Evolutionary conservation across 92 coral and sea anemone genomes (phyloP).

Genomic region (Nematostella vectensis): DNA sequence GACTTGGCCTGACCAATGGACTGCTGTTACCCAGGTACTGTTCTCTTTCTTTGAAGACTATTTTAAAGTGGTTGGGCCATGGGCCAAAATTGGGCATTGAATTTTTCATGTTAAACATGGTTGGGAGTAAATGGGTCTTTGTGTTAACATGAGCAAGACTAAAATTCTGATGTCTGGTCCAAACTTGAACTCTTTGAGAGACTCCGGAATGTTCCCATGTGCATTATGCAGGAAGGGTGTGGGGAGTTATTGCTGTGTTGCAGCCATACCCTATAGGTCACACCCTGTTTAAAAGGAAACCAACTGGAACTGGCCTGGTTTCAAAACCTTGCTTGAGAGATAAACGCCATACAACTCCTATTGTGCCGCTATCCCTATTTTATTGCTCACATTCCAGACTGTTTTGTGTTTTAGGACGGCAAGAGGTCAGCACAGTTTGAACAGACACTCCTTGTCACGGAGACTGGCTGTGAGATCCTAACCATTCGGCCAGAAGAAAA

Average conservation of each 20-base stretch:
- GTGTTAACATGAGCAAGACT: not conserved
- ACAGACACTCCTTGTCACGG: slow-evolving; percentile 90
- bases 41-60: no score
- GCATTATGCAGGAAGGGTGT: not conserved
- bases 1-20: slow-evolving; percentile 97
- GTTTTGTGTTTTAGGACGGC: slow-evolving; percentile 57
- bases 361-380: no score
- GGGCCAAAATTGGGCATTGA: no score
- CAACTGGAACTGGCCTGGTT: no score
- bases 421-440: slow-evolving; percentile 96
- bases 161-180: not conserved
- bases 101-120: no score
- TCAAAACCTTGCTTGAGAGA: no score
- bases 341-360: no score
- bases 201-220: no score
- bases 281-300: no score
- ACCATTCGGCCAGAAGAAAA: slow-evolving; percentile 72
- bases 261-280: no score
- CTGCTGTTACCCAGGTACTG: slow-evolving; percentile 93
- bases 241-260: no score
- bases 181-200: not conserved
- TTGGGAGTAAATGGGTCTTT: not conserved
- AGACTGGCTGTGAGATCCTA: slow-evolving; percentile 87
- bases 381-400: no score
- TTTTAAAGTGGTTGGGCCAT: not conserved